A percentile compares a stretch with the other conserved stretches of the same genome.
These are phyloP conservation scores for Falco rusticolus DNA, from an alignment of 2,797 vertebrate genomes.

Conservation along the genomic window DNA sequence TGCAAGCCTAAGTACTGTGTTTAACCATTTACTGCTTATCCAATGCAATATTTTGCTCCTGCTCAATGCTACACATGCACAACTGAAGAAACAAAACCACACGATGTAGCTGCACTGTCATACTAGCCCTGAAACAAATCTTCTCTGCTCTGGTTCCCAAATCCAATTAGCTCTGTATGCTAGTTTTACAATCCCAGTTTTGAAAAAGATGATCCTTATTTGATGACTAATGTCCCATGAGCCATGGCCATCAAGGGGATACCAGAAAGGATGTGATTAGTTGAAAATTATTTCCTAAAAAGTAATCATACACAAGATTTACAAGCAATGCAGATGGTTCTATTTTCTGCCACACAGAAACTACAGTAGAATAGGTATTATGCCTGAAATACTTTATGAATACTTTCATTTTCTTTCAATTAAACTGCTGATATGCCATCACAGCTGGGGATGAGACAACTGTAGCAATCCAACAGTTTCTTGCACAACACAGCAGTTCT, in stretches of 20 bases:
- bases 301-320: background rate
- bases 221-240: background rate
- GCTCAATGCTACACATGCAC: constrained; percentile 64
- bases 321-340: background rate
- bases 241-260: background rate
- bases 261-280: background rate
- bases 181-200: background rate
- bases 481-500: background rate
- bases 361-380: background rate
- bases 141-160: constrained; percentile 52
- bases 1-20: constrained; percentile 45
- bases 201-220: constrained; percentile 9
- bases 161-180: constrained; percentile 43
- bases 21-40: constrained; percentile 72
- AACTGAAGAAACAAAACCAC: constrained; percentile 58
- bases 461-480: background rate
- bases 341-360: background rate
- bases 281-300: background rate
- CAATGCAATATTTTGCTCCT: constrained; percentile 64
- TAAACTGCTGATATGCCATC: background rate
- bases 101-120: constrained; percentile 37
- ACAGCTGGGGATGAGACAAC: background rate
- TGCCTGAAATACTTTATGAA: background rate
- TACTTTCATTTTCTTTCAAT: background rate
- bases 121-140: constrained; percentile 49